Conservation (phyloP, 2,113 vertebrate genomes). For the Myotis davidii region DNA sequence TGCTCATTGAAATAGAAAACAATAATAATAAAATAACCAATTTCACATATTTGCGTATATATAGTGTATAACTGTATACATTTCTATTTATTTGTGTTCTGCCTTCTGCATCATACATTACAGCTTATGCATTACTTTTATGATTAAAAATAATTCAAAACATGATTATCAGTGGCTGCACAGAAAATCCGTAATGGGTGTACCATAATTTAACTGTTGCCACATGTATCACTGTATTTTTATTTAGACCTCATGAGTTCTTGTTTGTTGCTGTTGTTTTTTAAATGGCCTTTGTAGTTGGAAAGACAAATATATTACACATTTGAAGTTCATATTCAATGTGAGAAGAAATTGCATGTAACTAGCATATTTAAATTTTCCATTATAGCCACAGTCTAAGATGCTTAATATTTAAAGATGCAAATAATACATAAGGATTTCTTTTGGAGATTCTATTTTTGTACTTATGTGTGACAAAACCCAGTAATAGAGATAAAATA, state of each 20-base stretch:
- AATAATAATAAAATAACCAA: background rate
- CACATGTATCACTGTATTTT: background rate
- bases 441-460: conserved; percentile 16
- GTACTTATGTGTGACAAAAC: background rate
- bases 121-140: background rate
- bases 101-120: background rate
- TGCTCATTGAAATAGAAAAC: background rate
- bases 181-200: background rate
- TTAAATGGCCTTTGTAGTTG: background rate
- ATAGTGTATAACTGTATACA: background rate
- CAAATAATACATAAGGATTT: background rate
- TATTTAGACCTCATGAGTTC: background rate
- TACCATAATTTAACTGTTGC: background rate
- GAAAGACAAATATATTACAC: conserved; percentile 10
- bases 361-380: conserved; percentile 47
- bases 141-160: conserved; percentile 48
- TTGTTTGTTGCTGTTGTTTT: background rate
- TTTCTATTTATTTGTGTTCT: conserved; percentile 27
- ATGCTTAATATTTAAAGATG: conserved; percentile 37
- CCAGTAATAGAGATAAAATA: background rate
- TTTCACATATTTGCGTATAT: background rate
- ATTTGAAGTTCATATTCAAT: conserved; percentile 57
- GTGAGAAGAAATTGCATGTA: conserved; percentile 31
- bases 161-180: background rate
- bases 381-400: background rate